Base-by-base conservation (phyloP, 2,797 vertebrate species). In the Eleutherodactylus coqui region DNA sequence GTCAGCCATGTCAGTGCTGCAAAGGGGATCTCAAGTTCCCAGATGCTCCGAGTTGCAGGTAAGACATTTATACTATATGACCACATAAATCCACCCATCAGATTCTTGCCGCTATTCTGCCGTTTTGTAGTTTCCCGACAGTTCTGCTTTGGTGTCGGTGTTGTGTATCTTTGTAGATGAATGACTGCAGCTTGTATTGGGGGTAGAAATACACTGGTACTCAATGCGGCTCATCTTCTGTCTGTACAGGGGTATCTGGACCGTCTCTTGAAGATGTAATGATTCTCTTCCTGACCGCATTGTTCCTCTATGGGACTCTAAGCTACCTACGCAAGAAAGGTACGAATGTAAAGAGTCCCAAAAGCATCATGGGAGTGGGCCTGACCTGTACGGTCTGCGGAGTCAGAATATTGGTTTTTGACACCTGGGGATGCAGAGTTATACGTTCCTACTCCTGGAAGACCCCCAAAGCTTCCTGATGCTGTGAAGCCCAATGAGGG, bases 231-330 rank as follows among this genome's bases (percentile, higher is more conserved):
- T 29, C 43, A 6, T 19, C 7, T 21, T 34, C 19, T 34, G 51
- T 21, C 5, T 75, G n/a, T 34, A 29, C 90, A 97, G 96, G 95
- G n/a, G 90, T 93, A 29, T 92, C 93, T 0, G 79, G 91, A 47
- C 96, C 95, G 0, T 93, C 95, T 21, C 89, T 96, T 0, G 96
- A 97, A 81, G 97, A 97, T 60, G 92, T 93, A 0, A 93, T 96
- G 89, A 95, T 94, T 0, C 95, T 97, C 92, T 95, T 97, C n/a
- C 93, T 95, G 2, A 94, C 96, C 21, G 96, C 96, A 0, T 92
- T 97, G 1, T 86, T 95, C 36, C 93, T 97, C 55, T 95, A 96
- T 0, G 96, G 96, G 3, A 86, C 95, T 4, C 91, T 97, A 81
- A 96, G 94, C 86, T 83, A 92, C 0, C 84, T 95, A 19, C 92